Evolutionary conservation across 2,113 vertebrate genomes (phyloP).

Genomic region (Pavo muticus): DNA sequence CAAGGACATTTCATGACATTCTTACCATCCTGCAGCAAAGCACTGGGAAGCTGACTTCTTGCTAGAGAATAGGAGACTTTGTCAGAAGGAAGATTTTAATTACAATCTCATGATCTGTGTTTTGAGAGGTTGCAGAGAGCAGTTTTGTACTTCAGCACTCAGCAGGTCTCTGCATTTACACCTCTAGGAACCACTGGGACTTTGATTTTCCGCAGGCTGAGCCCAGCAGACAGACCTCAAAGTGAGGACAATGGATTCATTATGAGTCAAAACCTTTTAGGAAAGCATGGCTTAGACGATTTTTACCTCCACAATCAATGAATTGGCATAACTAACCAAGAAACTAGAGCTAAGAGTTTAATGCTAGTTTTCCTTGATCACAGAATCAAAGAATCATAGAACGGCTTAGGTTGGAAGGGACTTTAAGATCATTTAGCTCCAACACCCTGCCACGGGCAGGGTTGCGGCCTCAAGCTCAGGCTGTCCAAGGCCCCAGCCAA

Average conservation of each 20-base stretch:
- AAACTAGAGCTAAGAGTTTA: background rate
- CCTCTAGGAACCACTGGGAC: background rate
- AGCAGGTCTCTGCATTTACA: background rate
- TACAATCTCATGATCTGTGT: fast-evolving
- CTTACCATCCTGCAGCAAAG: background rate
- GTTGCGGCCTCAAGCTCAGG: no score
- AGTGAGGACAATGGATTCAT: background rate
- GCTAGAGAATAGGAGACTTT: background rate
- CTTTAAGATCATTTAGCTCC: no score
- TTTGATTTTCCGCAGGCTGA: background rate
- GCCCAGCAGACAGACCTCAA: background rate
- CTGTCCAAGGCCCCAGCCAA: no score
- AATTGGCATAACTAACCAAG: background rate
- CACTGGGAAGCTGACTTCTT: background rate
- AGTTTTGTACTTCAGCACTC: background rate
- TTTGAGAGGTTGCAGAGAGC: background rate
- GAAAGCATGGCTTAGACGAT: background rate
- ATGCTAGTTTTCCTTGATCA: background rate
- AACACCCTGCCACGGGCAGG: no score
- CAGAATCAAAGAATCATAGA: no score
- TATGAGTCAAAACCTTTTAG: background rate
- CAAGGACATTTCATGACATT: background rate
- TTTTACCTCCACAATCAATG: background rate
- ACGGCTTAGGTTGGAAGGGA: no score
- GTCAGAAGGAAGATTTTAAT: background rate